Percentiles rank a stretch among this genome's conserved stretches.
These are phyloP conservation scores for Latrodectus elegans DNA, from an alignment of 2,888 invertebrate species.

Conservation along the genomic window DNA sequence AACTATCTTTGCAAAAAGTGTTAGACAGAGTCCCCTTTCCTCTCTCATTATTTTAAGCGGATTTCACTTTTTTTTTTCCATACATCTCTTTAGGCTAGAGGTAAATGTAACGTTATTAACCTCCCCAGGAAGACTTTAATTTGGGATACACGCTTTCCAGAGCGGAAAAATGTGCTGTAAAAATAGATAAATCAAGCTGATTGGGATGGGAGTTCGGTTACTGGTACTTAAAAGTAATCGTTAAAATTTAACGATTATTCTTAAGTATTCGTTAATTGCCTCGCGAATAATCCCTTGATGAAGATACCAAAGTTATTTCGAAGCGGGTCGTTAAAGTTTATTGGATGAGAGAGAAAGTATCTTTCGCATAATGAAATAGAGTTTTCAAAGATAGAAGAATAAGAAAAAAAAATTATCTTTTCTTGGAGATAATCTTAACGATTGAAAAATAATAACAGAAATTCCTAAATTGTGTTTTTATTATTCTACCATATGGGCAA, in stretches of 20 bases:
- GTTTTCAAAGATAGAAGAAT: not conserved
- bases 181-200: slow-evolving; percentile 15
- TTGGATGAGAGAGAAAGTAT: slow-evolving; percentile 5
- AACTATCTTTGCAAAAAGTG: slow-evolving; percentile 20
- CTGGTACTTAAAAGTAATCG: not conserved
- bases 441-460: not conserved
- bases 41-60: slow-evolving; percentile 30
- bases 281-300: slow-evolving; percentile 13
- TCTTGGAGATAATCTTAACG: not conserved
- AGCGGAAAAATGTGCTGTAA: not conserved
- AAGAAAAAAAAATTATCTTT: not conserved
- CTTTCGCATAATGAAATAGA: not conserved
- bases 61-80: not conserved
- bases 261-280: slow-evolving; percentile 48
- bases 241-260: slow-evolving; percentile 30
- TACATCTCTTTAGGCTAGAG: not conserved
- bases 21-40: slow-evolving; percentile 1
- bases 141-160: slow-evolving; percentile 16
- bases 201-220: slow-evolving; percentile 1
- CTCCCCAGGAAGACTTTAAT: slow-evolving; percentile 35
- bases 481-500: no score
- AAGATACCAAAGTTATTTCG: slow-evolving; percentile 16
- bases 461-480: not conserved
- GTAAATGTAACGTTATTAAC: slow-evolving; percentile 33
- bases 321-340: slow-evolving; percentile 36